A percentile compares a stretch with the other conserved stretches of the same genome.
These are phyloP conservation scores for Centrocercus urophasianus DNA, from an alignment of 2,113 vertebrate species.

Conservation along the genomic window DNA sequence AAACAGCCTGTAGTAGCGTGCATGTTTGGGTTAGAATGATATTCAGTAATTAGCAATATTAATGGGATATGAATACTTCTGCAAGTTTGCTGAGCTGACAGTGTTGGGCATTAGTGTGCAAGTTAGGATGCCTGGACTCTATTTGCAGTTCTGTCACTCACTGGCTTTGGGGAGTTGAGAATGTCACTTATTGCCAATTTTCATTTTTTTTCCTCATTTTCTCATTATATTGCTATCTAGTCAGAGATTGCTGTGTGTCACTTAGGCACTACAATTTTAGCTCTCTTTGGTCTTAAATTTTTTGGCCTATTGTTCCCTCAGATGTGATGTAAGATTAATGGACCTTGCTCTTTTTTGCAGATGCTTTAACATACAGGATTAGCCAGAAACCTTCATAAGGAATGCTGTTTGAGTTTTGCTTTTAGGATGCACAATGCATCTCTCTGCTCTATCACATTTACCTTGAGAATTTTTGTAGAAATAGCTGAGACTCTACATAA, in stretches of 20 bases:
- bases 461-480: not conserved
- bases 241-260: not conserved
- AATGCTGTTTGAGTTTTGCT: not conserved
- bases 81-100: not conserved
- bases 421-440: not conserved
- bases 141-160: not conserved
- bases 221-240: not conserved
- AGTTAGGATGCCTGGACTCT: not conserved
- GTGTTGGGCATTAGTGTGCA: not conserved
- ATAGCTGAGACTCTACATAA: not conserved
- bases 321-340: not conserved
- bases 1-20: not conserved
- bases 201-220: not conserved
- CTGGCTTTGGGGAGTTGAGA: not conserved
- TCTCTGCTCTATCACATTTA: not conserved
- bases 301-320: not conserved
- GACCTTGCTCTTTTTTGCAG: not conserved
- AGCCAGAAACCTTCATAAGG: not conserved
- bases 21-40: not conserved
- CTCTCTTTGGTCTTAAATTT: not conserved
- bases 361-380: not conserved
- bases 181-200: not conserved
- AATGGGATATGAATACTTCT: not conserved
- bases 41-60: not conserved
- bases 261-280: not conserved